phyloP scores from a whole-genome alignment of 37 sponge, comb jelly and placozoan species.

The Cliona cf. orientalis region DNA sequence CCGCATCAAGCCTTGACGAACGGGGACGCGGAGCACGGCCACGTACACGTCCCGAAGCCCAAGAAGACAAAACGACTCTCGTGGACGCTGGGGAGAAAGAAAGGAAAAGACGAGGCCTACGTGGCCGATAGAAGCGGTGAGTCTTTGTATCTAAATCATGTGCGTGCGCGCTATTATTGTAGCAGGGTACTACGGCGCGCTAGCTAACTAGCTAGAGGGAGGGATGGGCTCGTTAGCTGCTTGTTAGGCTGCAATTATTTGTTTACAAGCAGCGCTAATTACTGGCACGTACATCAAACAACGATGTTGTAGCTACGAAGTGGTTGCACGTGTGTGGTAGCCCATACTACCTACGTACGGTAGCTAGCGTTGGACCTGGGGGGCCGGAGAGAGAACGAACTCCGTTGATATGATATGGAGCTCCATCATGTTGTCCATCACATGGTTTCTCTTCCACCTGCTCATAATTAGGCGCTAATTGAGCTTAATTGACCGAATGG shows the following conservation, averaged over 20 bases:
- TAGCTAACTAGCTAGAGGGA: not conserved
- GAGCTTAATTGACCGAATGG: too few species aligned
- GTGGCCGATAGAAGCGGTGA: constrained; percentile 51
- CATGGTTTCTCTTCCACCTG: too few species aligned
- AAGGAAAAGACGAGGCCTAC: constrained; percentile 48
- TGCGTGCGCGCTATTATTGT: not conserved
- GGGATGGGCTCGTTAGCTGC: too few species aligned
- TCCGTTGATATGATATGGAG: too few species aligned
- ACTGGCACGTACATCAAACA: not conserved
- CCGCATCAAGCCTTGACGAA: not conserved
- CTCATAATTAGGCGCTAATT: too few species aligned
- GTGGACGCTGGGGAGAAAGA: constrained; percentile 55
- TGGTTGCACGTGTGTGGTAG: too few species aligned
- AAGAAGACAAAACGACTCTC: constrained; percentile 57
- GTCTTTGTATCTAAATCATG: not conserved
- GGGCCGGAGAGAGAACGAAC: too few species aligned
- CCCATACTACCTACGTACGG: too few species aligned
- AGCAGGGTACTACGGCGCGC: too few species aligned
- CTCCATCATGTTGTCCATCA: too few species aligned
- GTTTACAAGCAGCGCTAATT: not conserved
- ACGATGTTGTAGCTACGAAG: not conserved
- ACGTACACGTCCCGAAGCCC: not conserved
- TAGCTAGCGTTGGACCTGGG: too few species aligned
- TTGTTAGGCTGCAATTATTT: not conserved
- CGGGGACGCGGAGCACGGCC: not conserved